Evolutionary conservation across 2,797 vertebrate species (phyloP), one percentile per base, ranked within the genome.

Genomic region (Acanthornis magna): DNA sequence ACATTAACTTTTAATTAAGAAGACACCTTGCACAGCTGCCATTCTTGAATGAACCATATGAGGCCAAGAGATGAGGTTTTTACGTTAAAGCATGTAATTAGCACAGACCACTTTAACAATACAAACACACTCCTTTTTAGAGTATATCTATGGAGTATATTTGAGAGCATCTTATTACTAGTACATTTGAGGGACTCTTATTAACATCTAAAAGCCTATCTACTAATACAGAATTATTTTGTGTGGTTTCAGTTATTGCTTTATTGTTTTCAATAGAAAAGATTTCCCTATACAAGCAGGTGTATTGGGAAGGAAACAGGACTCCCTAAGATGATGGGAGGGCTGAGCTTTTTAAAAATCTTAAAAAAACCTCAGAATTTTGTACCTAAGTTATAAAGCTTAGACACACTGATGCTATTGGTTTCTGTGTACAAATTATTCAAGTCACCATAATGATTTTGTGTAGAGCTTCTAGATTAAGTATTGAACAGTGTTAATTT

Each of bases 1-100:
- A 89, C 71, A 85, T 79, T 89, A 85, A 53, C 55, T 85, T 77
- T 67, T 75, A 83, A 79, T 88, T 92, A 92, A 77, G 85, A 63
- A 57, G 91, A 91, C 51, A 82, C 61, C 40, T 85, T 75, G 42
- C 75, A 63, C 66, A 73, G 63, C 48, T 84, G 43, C 22, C 63
- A 38, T 50, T 88, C 80, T 72, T 76, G 32, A 65, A 68, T 26
- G 61, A 89, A 58, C 50, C 13, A 3, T 38, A 51, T 4, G 38
- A 74, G 47, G 36, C 32, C 77, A 82, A 78, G 53, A 86, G 42
- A 58, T 43, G 63, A 88, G 32, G 47, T 81, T 51, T 78, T 90
- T n/a, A 42, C 17, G 13, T 55, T 88, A 68, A 65, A 88, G 36
- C 25, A 30, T 2, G 14, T 29, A 85, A 85, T 93, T 75, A 92